Conservation (phyloP, 2,113 vertebrate genomes). For the Ondatra zibethicus region DNA sequence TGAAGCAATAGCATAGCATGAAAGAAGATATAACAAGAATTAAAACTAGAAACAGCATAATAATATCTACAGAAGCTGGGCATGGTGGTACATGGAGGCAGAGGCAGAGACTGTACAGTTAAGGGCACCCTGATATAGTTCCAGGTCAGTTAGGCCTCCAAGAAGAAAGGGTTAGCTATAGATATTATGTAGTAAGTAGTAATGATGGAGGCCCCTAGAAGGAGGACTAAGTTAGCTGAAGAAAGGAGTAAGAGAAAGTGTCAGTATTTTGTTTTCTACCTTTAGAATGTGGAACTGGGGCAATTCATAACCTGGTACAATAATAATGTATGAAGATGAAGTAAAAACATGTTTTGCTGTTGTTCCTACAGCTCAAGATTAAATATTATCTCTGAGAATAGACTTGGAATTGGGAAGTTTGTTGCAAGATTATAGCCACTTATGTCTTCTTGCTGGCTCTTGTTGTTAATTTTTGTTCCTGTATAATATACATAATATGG, state of each 20-base stretch:
- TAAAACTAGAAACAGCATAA: not conserved
- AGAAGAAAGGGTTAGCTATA: not conserved
- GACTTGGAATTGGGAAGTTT: not conserved
- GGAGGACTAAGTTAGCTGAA: not conserved
- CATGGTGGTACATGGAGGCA: not conserved
- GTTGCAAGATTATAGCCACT: not conserved
- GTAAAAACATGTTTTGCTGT: not conserved
- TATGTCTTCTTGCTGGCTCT: not conserved
- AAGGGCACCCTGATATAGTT: not conserved
- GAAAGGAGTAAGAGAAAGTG: not conserved
- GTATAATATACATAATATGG: not conserved
- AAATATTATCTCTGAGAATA: not conserved
- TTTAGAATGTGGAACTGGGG: conserved; percentile 28
- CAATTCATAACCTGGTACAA: not conserved
- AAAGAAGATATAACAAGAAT: conserved; percentile 7
- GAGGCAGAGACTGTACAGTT: not conserved
- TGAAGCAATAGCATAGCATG: not conserved
- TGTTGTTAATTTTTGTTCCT: not conserved
- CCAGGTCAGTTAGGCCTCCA: not conserved
- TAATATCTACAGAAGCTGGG: not conserved
- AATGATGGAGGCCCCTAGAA: not conserved
- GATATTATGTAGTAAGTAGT: not conserved
- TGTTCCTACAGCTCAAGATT: conserved; percentile 16
- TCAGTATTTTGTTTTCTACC: not conserved
- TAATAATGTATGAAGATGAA: not conserved